These are phyloP conservation scores for Choristoneura fumiferana DNA, from an alignment of 1,140 invertebrate genomes.

Conservation along the genomic window DNA sequence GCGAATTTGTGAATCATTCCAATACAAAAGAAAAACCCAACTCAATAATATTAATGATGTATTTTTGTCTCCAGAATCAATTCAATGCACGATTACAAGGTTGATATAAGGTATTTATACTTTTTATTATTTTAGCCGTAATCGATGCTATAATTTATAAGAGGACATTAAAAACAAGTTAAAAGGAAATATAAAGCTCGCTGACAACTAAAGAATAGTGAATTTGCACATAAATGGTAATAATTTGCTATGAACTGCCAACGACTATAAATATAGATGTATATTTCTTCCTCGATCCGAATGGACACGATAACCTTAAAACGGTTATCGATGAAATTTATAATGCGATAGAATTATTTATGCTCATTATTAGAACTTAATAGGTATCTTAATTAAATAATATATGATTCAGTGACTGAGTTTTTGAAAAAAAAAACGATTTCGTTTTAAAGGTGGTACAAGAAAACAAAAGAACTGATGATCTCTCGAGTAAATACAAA, in stretches of 20 bases:
- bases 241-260: conserved; percentile 41
- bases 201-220: conserved; percentile 26
- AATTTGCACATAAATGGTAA: conserved; percentile 40
- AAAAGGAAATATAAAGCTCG: conserved; percentile 24
- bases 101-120: conserved; percentile 26
- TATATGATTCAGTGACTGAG: neutral
- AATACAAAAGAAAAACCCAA: conserved; percentile 17
- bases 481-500: too few species aligned
- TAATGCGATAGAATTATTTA: conserved; percentile 29
- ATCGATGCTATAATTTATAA: conserved; percentile 20
- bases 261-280: conserved; percentile 32
- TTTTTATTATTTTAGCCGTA: conserved; percentile 24
- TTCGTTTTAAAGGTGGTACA: too few species aligned
- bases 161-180: conserved; percentile 17
- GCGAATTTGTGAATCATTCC: conserved; percentile 4
- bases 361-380: conserved; percentile 13
- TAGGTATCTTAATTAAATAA: conserved; percentile 5
- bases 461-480: too few species aligned
- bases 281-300: conserved; percentile 13
- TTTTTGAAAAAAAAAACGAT: conserved; percentile 27
- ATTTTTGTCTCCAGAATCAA: conserved; percentile 12
- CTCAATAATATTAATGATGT: conserved; percentile 17
- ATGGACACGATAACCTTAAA: conserved; percentile 10
- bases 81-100: conserved; percentile 19
- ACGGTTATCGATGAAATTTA: conserved; percentile 30